Base-by-base conservation (phyloP, 2,797 vertebrate genomes). In the Sitta carolinensis region DNA sequence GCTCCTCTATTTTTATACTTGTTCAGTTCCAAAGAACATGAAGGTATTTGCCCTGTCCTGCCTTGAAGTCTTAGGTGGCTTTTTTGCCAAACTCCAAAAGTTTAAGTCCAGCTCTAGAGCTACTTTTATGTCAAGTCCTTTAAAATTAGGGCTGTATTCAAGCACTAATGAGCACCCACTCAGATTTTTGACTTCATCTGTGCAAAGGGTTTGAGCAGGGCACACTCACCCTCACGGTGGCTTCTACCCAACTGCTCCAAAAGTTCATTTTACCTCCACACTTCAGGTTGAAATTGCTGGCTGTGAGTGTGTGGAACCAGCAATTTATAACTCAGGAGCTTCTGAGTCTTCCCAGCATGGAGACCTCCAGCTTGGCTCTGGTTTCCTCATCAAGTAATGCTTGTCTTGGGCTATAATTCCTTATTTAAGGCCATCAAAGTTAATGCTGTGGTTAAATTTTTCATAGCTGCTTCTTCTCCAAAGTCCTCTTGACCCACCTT, bases 1-100 rank as follows among this genome's bases (percentile, higher is more conserved):
- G 34, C 30, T 34, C 12, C 42, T 50, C 6, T 62, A 0, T 30
- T 57, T 48, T 45, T 42, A 5, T 16, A 4, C 1, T 0, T 4
- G 1, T 48, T 27, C 40, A 5, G 0, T 32, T 42, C 36, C 32
- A 17, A 45, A 29, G 50, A 42, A 7, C 9, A 9, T 38, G 55
- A 34, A 55, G 26, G 25, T 11, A 3, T 75, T 67, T 83, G 16
- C 27, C 45, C 27, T 70, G 25, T 29, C 62, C 19, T 67, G 36
- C 5, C 48, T 58, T 70, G 22, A 19, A 22, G 3, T 16, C 43
- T 72, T 21, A 45, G 0, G 0, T 5, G 26, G 21, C 11, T 23
- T 59, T n/a, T 58, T 45, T 67, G 9, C 15, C 1, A 2, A 36
- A 7, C 9, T 23, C 27, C 17, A 40, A 1, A 66, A 45, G 26